phyloP scores from a whole-genome alignment of 2,797 vertebrate genomes.

The Benthosema pterotum region DNA sequence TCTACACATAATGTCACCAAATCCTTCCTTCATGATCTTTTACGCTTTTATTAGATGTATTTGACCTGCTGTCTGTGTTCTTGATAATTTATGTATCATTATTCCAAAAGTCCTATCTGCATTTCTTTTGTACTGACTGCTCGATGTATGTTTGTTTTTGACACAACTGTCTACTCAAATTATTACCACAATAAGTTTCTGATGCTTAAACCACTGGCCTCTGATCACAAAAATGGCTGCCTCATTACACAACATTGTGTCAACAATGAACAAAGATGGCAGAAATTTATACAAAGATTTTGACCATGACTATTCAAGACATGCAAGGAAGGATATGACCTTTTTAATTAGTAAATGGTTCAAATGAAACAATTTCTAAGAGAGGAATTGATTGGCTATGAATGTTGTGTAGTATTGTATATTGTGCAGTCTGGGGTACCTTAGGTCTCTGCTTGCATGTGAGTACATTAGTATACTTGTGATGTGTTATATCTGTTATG shows the following conservation, averaged over 20 bases:
- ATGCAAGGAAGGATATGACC: not conserved
- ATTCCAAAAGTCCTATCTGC: not conserved
- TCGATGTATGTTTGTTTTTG: not conserved
- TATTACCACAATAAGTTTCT: too few relatives aligned
- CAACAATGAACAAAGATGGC: too few relatives aligned
- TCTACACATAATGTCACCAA: not conserved
- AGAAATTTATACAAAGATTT: not conserved
- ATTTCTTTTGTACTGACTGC: not conserved
- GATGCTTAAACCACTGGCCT: not conserved
- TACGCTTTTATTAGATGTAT: not conserved
- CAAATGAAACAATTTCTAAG: not conserved
- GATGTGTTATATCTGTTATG: not conserved
- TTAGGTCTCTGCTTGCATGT: conserved; percentile 7
- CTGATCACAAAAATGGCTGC: too few relatives aligned
- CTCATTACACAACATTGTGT: too few relatives aligned
- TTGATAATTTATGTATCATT: not conserved
- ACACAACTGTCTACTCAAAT: not conserved
- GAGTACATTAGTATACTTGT: conserved; percentile 3
- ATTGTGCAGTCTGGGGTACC: not conserved
- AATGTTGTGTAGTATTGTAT: not conserved
- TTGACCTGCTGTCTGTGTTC: not conserved
- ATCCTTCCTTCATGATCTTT: not conserved
- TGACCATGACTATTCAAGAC: not conserved
- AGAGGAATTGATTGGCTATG: not conserved
- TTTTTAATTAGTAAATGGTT: not conserved